Conservation (phyloP, 2,113 vertebrate species). For the Vanacampus margaritifer region DNA sequence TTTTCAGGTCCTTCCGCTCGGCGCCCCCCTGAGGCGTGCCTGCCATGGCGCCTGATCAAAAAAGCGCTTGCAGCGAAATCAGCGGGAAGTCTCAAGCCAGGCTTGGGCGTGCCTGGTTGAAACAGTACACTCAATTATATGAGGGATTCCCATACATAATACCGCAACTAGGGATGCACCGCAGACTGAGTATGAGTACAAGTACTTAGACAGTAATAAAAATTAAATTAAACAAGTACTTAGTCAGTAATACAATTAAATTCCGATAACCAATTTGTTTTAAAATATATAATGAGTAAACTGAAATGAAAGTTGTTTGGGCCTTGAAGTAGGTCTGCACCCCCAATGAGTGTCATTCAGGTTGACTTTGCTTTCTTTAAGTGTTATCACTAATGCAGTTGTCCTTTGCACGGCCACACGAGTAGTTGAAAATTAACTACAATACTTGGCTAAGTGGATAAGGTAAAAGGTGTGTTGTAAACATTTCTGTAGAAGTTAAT, state of each 20-base stretch:
- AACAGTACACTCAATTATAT: not conserved
- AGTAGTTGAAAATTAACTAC: slow-evolving; percentile 45
- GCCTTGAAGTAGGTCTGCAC: not conserved
- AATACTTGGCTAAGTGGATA: slow-evolving; percentile 29
- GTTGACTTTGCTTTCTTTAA: not conserved
- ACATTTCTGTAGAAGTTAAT: slow-evolving; percentile 3
- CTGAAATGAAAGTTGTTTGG: not conserved
- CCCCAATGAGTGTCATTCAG: no score
- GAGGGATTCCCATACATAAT: not conserved
- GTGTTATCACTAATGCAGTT: not conserved
- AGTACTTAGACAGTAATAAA: no score
- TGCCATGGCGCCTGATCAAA: slow-evolving; percentile 29
- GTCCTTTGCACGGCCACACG: not conserved
- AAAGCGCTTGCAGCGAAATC: not conserved
- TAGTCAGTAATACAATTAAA: not conserved
- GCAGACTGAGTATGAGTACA: no score
- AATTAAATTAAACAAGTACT: no score
- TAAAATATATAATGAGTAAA: not conserved
- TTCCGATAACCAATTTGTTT: not conserved
- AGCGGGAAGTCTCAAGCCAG: slow-evolving; percentile 3
- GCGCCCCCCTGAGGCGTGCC: slow-evolving; percentile 59
- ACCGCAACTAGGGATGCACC: not conserved
- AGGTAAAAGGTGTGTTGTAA: not conserved
- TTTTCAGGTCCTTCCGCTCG: slow-evolving; percentile 72
- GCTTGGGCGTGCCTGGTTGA: not conserved